These are phyloP conservation scores for Elgaria multicarinata DNA, from an alignment of 2,113 vertebrate species.

Conservation along the genomic window DNA sequence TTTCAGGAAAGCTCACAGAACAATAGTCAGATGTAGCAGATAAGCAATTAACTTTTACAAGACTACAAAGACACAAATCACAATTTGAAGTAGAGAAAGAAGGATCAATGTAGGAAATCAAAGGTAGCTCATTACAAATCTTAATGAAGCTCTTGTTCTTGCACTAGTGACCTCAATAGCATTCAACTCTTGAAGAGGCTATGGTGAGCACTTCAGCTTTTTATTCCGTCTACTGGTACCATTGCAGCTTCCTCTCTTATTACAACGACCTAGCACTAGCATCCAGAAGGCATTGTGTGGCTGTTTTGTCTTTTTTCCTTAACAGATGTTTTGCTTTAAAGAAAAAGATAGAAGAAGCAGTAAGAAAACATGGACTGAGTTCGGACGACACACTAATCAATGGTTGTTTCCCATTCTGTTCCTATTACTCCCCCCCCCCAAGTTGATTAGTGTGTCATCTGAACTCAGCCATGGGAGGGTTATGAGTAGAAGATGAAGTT, in stretches of 20 bases:
- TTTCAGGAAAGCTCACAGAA: constrained; percentile 48
- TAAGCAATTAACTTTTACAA: constrained; percentile 56
- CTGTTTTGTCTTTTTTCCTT: too few species aligned
- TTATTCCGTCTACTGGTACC: not conserved
- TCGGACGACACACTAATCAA: too few species aligned
- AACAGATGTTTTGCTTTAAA: too few species aligned
- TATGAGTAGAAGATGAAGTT: too few species aligned
- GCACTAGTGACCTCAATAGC: constrained; percentile 24
- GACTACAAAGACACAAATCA: constrained; percentile 55
- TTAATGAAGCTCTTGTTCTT: constrained; percentile 24
- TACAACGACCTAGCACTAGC: too few species aligned
- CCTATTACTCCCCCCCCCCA: too few species aligned
- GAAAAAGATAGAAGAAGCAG: too few species aligned
- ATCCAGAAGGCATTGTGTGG: too few species aligned
- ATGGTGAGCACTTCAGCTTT: not conserved
- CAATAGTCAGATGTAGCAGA: constrained; percentile 34
- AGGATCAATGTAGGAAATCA: constrained; percentile 56
- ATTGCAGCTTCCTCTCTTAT: not conserved
- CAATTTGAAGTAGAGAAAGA: constrained; percentile 28
- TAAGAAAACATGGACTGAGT: too few species aligned
- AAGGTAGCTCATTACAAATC: constrained; percentile 42
- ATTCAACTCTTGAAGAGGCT: constrained; percentile 30
- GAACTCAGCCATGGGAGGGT: too few species aligned
- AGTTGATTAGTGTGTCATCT: too few species aligned
- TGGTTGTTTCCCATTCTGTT: too few species aligned